Conservation (phyloP, 2,113 vertebrate genomes). For the Syrrhaptes paradoxus region DNA sequence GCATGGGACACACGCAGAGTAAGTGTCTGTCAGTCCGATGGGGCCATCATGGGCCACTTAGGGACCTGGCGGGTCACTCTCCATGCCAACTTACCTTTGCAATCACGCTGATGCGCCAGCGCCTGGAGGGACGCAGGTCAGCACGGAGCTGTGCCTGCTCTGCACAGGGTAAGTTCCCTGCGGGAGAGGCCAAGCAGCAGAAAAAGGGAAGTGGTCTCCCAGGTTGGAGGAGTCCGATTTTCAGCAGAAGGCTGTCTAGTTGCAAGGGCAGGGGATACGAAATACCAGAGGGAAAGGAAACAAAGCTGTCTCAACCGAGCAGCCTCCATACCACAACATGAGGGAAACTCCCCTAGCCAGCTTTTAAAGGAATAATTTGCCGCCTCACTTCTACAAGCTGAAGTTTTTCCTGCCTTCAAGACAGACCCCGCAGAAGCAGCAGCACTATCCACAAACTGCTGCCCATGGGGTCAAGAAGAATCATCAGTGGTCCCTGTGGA, state of each 20-base stretch:
- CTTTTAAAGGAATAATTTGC: neutral
- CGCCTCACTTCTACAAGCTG: neutral
- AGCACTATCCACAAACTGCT: neutral
- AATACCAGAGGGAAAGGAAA: neutral
- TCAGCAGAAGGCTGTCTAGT: neutral
- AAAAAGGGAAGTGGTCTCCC: neutral
- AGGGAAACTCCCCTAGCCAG: neutral
- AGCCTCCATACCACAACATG: neutral
- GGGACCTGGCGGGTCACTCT: neutral
- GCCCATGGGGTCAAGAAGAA: neutral
- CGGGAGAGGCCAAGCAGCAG: neutral
- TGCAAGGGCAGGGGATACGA: neutral
- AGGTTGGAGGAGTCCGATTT: neutral
- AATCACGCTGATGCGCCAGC: rapidly evolving
- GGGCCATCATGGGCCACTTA: neutral
- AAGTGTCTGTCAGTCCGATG: neutral
- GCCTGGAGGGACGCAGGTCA: neutral
- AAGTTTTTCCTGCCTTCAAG: neutral
- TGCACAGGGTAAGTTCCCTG: neutral
- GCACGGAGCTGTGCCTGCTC: neutral
- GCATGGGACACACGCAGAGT: rapidly evolving
- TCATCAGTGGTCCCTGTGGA: neutral
- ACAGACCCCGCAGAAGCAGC: neutral
- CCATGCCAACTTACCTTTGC: neutral
- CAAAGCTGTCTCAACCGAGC: neutral